A percentile compares a stretch with the other conserved stretches of the same genome.
phyloP scores from a whole-genome alignment of 1,140 invertebrate genomes.

The Uloborus diversus region DNA sequence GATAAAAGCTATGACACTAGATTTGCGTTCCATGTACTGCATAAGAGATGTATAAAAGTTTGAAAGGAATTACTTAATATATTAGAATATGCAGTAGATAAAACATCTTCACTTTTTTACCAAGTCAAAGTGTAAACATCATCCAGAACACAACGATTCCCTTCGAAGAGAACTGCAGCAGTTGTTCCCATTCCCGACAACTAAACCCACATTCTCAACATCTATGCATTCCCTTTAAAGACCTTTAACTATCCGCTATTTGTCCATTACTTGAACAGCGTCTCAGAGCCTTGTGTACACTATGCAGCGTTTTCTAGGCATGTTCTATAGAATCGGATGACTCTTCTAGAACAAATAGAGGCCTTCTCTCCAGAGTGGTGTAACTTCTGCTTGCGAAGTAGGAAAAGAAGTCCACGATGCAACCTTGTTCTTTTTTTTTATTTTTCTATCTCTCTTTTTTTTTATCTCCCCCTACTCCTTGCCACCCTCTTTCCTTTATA shows the following conservation, averaged over 20 bases:
- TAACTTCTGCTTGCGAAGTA: slow-evolving; percentile 26
- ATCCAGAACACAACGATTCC: no score
- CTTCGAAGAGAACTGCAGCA: no score
- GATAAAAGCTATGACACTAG: no score
- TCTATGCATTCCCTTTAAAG: no score
- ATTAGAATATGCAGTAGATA: no score
- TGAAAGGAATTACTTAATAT: no score
- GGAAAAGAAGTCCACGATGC: slow-evolving; percentile 31
- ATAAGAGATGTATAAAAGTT: no score
- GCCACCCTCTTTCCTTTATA: neutral
- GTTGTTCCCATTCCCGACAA: no score
- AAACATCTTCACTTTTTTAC: no score
- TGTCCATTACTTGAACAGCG: slow-evolving; percentile 38
- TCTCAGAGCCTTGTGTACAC: slow-evolving; percentile 24
- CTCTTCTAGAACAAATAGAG: slow-evolving; percentile 13
- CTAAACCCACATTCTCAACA: no score
- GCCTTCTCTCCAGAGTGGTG: slow-evolving; percentile 18
- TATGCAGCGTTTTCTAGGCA: slow-evolving; percentile 16
- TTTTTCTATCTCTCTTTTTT: slow-evolving; percentile 10
- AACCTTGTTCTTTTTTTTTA: slow-evolving; percentile 3
- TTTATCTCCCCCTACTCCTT: neutral
- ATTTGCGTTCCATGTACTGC: no score
- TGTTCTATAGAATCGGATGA: slow-evolving; percentile 20
- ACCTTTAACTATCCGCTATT: slow-evolving; percentile 30
- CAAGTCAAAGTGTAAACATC: no score